Conservation (phyloP, 2,797 vertebrate genomes). For the Crocodylus rhombifer region DNA sequence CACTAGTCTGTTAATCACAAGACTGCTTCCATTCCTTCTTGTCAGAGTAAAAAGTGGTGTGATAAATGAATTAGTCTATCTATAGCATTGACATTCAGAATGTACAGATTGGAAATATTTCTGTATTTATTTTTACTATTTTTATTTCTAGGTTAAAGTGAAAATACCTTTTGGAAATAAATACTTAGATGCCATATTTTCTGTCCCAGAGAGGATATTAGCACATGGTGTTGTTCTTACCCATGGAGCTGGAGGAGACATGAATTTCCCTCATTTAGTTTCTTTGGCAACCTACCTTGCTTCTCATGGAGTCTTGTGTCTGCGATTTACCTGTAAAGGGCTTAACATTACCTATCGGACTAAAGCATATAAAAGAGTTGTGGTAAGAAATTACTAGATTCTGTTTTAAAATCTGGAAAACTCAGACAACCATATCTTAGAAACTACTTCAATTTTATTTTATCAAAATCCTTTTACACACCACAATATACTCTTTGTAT, state of each 20-base stretch:
- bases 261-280: conserved; percentile 89
- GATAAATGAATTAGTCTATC: neutral
- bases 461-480: neutral
- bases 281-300: conserved; percentile 85
- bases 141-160: conserved; percentile 85
- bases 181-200: conserved; percentile 84
- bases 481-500: neutral
- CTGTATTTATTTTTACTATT: conserved; percentile 21
- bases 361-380: conserved; percentile 87
- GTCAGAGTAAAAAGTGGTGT: neutral
- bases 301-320: conserved; percentile 84
- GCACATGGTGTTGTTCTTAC: conserved; percentile 87
- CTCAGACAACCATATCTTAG: neutral
- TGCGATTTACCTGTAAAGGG: conserved; percentile 94
- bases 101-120: neutral
- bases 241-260: conserved; percentile 94
- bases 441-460: neutral
- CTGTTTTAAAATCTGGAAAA: neutral
- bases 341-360: conserved; percentile 89
- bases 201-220: conserved; percentile 78
- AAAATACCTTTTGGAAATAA: conserved; percentile 90
- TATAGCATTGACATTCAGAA: neutral
- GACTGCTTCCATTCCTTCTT: neutral
- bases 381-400: conserved; percentile 82
- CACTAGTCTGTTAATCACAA: neutral